phyloP scores from a whole-genome alignment of 2,888 invertebrate species.

The Ypsolopha sequella region DNA sequence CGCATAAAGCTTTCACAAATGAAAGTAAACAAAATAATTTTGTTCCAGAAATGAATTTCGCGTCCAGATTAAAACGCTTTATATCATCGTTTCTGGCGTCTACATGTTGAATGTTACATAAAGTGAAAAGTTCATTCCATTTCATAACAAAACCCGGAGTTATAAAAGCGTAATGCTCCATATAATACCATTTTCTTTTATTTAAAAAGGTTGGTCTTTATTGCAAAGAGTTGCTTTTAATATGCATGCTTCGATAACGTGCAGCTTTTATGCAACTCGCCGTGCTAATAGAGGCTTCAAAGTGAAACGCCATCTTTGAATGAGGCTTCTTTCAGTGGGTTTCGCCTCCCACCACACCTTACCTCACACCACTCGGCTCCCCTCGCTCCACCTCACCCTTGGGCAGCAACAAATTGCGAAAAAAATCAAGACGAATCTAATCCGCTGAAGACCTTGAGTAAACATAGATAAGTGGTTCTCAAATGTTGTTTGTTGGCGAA shows the following conservation, averaged over 20 bases:
- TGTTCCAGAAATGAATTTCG: too few relatives aligned
- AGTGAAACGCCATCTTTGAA: slow-evolving; percentile 21
- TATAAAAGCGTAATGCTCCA: too few relatives aligned
- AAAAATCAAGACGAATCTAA: not conserved
- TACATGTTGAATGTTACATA: too few relatives aligned
- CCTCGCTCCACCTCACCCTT: not conserved
- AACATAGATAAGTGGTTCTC: not conserved
- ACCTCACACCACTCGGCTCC: not conserved
- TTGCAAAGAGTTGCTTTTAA: slow-evolving; percentile 30
- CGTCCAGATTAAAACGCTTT: too few relatives aligned
- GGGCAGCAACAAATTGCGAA: not conserved
- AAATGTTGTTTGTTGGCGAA: too few relatives aligned
- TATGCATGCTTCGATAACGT: slow-evolving; percentile 41
- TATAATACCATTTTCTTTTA: too few relatives aligned
- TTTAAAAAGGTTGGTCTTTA: not conserved
- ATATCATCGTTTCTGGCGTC: too few relatives aligned
- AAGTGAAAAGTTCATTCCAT: too few relatives aligned
- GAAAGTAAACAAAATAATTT: too few relatives aligned
- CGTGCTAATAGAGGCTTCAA: slow-evolving; percentile 31
- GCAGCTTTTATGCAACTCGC: slow-evolving; percentile 30
- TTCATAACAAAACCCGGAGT: too few relatives aligned
- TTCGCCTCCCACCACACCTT: not conserved
- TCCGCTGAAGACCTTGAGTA: not conserved
- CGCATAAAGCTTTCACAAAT: too few relatives aligned
- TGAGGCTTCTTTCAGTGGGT: slow-evolving; percentile 2